Evolutionary conservation across 2,888 invertebrate genomes (phyloP), one percentile per base, ranked within the genome.

Genomic region (Volucella bombylans): DNA sequence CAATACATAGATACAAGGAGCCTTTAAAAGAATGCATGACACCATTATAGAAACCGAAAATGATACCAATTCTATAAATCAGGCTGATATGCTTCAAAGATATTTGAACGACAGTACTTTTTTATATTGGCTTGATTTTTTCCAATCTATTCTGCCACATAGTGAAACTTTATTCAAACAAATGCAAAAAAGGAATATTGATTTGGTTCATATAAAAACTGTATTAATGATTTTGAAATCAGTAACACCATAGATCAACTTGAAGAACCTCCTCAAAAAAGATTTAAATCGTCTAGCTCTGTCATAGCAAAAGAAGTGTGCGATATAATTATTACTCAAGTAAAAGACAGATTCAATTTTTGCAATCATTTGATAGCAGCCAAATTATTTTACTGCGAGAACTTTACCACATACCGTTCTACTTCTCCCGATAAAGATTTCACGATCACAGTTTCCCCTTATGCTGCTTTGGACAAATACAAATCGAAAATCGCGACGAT

Each of bases 21-120:
- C 18, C 18, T 18, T 52, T 14, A 64, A 64, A 67, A 43, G 67
- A 67, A 67, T 67, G 68, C 10, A 54, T 65, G 62, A n/a, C 47
- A 47, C 23, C 47, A 62, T 62, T 45, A 45, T 45, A 62, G 15
- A 62, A 59, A 59, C 43, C 41, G 59, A 59, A 59, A 59, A 59
- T 59, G 59, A 59, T 43, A 59, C 43, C 39, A 57, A 57, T 57
- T 57, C 57, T 14, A 38, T 57, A 39, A 57, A 59, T 59, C 59
- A 59, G 43, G 59, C 59, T 59, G 59, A 59, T 43, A 59, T 59
- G 59, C 59, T 59, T 15, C 41, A 14, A 59, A 59, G 59, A 59
- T 59, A 59, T 18, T 1, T 18, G 18, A 18, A 18, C 18, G 18
- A 18, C 18, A 18, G 18, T 18, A 18, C 18, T 18, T 18, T 18